Base-by-base conservation (phyloP, 30 jellyfish, hydroid and myxozoan genomes). In the Chrysaora quinquecirrha region DNA sequence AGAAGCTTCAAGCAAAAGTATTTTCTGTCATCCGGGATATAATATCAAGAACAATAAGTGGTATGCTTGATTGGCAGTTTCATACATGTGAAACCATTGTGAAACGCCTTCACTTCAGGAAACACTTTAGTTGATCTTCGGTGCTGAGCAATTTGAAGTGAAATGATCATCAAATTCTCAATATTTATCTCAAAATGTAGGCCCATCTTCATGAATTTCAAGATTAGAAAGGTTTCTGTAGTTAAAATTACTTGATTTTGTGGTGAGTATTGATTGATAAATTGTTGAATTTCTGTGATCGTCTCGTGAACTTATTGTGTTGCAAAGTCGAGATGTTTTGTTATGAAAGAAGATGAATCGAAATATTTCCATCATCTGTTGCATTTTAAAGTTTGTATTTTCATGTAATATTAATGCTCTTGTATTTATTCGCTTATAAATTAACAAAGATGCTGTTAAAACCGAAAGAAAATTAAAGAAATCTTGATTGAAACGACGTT, bases 21-120 rank as follows among this genome's bases (percentile, higher is more conserved):
- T 52, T 38, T 38, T 2, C 68, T 52, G 52, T 64, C 92, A 82
- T 82, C 92, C 92, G 92, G 92, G 92, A 82, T 34, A 64, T 58
- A 64, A 52, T 67, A 75, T 52, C 58, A 30, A 27, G 92, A 82
- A 82, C 92, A 82, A 82, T 82, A 60, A 73, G 49, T 70, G 92
- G 92, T 82, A 82, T 82, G 92, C 85, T 48, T 82, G 92, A 82
- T 82, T 82, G 92, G 73, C 92, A 82, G 92, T 67, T 66, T 58
- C 74, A 82, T 82, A 70, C 85, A 82, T 64, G 90, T 80, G 90
- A 80, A 80, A 65, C 90, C 92, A 66, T 82, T 82, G 64, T 82
- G 64, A 82, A 82, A 82, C 92, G 92, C 92, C 92, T 82, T 78
- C 89, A 78, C 81, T 78, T 68, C 63, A 82, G 92, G 92, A 82